Percentiles rank a stretch among this genome's conserved stretches.
Conservation (phyloP, 2,797 vertebrate species). For the Cercopithecus hamlyni region DNA sequence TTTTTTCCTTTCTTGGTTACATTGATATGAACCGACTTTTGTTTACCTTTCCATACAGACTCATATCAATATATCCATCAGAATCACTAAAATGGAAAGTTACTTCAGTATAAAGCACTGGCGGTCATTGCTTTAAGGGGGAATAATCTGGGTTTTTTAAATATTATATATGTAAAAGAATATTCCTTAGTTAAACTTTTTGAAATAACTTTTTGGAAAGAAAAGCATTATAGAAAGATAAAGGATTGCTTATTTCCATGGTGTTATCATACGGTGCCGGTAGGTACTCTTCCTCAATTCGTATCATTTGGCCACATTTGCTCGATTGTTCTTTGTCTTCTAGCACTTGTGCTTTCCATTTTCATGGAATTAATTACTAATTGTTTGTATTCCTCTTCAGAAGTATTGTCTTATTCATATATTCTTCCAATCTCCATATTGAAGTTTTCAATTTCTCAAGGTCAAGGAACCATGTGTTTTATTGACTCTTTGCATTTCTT, state of each 20-base stretch:
- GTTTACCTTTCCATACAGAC: neutral
- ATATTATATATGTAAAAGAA: neutral
- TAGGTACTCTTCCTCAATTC: neutral
- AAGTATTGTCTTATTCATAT: slow-evolving; percentile 1
- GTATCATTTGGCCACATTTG: neutral
- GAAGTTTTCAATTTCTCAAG: neutral
- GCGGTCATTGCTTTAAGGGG: neutral
- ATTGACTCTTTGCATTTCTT: neutral
- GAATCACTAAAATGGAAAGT: neutral
- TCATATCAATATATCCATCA: neutral
- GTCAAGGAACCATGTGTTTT: neutral
- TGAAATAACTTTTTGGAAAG: neutral
- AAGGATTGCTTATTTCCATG: neutral
- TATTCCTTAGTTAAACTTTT: neutral
- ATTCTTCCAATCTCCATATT: neutral
- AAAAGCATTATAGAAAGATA: neutral
- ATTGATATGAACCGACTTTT: neutral
- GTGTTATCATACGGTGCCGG: neutral
- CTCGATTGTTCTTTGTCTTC: neutral
- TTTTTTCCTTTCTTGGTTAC: neutral
- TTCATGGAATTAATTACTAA: slow-evolving; percentile 9
- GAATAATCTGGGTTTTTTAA: neutral
- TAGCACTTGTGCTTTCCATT: neutral
- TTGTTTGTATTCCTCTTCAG: neutral
- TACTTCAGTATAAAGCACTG: neutral